Base-by-base conservation (phyloP, 2,888 invertebrate species). In the Heliconius ethilla region DNA sequence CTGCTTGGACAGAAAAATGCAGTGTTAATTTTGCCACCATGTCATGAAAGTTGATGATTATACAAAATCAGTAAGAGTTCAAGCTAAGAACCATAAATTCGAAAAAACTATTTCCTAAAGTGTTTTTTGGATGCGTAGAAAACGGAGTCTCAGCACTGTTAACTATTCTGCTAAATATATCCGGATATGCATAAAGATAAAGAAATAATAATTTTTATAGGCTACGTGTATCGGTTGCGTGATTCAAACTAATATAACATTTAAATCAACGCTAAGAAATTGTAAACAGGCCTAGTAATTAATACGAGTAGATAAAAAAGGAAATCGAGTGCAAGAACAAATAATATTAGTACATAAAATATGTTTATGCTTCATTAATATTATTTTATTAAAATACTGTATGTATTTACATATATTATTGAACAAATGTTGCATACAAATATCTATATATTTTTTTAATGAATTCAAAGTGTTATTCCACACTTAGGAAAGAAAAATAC, bases 201-300 rank as follows among this genome's bases (percentile, higher is more conserved):
- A 27, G 25, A 63, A 40, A 69, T 45, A 45, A 25, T 5, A n/a
- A 3, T 0, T n/a, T 59, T n/a, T 13, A 22, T 59, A 72, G 72
- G n/a, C 55, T 59, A 22, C 55, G 55, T 51, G 45, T 10, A 70
- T 45, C 37, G 11, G 37, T 63, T 27, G 74, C 74, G 74, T 74
- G 74, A 63, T 27, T 63, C n/a, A n/a, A 45, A 63, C 27, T 45
- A 63, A 63, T 63, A 74, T 40, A 63, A 45, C 27, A 65, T 74
- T 63, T 74, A 74, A 74, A 65, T 74, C 74, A 27, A 40, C 40
- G 63, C 55, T 59, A 72, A 74, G 74, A 65, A 74, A 74, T 45
- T 37, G 63, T 74, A 74, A 74, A 65, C 65, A 74, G 65, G 27
- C 63, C 5, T 22, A 45, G 74, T n/a, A 45, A 74, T 74, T 63